These are phyloP conservation scores for Hucho hucho DNA, from an alignment of 2,113 vertebrate genomes.

Conservation along the genomic window DNA sequence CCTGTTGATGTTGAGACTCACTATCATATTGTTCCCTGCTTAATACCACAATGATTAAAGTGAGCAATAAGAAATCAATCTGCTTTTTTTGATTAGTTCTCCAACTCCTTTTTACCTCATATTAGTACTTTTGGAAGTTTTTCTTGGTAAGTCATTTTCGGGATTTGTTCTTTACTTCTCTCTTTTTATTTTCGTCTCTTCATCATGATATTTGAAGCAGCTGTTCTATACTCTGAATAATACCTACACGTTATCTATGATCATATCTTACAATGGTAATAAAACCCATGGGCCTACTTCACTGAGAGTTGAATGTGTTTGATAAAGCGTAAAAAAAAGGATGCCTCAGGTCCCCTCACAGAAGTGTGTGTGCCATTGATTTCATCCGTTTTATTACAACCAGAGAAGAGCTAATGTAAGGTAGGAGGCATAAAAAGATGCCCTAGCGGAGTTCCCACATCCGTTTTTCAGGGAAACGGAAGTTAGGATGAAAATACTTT, in stretches of 20 bases:
- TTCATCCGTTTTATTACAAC: conserved; percentile 40
- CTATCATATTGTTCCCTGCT: too few relatives aligned
- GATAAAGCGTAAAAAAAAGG: conserved; percentile 25
- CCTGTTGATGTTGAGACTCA: too few relatives aligned
- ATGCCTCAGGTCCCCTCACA: conserved; percentile 25
- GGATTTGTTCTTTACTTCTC: background rate
- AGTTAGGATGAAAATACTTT: too few relatives aligned
- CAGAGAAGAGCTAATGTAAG: conserved; percentile 34
- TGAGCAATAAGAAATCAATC: too few relatives aligned
- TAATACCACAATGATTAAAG: too few relatives aligned
- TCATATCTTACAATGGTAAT: background rate
- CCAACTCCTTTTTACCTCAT: too few relatives aligned
- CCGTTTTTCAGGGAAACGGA: background rate
- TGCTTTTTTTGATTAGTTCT: too few relatives aligned
- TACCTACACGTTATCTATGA: conserved; percentile 17
- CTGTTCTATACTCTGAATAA: background rate
- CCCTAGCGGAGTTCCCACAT: too few relatives aligned
- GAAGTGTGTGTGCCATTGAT: conserved; percentile 17
- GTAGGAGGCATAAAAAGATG: background rate
- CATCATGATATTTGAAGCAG: background rate
- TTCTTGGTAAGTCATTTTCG: too few relatives aligned
- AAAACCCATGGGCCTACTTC: too few relatives aligned
- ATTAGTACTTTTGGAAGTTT: too few relatives aligned
- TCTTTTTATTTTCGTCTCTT: background rate
- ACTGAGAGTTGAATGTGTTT: background rate